Base-by-base conservation (phyloP, 2,888 invertebrate species). In the Metallyticus violacea region DNA sequence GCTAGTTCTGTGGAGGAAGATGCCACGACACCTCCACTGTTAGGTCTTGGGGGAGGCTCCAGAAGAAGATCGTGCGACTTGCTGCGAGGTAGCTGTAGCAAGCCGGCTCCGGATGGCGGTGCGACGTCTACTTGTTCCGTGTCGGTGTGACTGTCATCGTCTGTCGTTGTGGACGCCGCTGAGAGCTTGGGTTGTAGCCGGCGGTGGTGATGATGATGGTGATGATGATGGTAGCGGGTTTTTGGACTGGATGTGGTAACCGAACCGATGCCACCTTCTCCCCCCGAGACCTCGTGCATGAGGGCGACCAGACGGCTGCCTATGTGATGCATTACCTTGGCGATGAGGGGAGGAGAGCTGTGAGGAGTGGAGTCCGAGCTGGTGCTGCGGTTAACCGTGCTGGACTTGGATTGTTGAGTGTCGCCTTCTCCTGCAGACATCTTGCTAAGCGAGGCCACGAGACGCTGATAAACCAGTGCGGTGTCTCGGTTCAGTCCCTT, bases 321-420 rank as follows among this genome's bases (percentile, higher is more conserved):
- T 87, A 98, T 98, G 90, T 98, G 98, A 89, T 97, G 96, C 97
- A 98, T 97, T 22, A 97, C 97, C 92, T 97, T 97, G 4, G 97
- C 97, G 87, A 97, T 96, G 40, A 97, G 91, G 0, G 97, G 97
- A 0, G 97, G 97, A 1, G 97, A 97, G 88, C 94, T 94, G 88
- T 94, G 94, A 0, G 94, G 93, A 1, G 93, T 93, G 0, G 93
- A 92, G 27, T 90, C 90, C 85, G 90, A 91, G 26, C 91, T 91
- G 27, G 93, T 93, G 89, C 93, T 93, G 80, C 88, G 88, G 80
- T 87, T 88, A 22, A 87, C 92, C 92, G 79, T 93, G 27, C 27
- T 27, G 27, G 79, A 27, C 7, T 26, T 26, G n/a, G 26, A 28
- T n/a, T 28, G 77, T 62, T 77, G 93, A 0, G 40, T 2, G 0